Percentiles rank a stretch among this genome's conserved stretches.
Evolutionary conservation across 2,113 vertebrate genomes (phyloP).

Genomic region (Cephalopholis sonnerati): DNA sequence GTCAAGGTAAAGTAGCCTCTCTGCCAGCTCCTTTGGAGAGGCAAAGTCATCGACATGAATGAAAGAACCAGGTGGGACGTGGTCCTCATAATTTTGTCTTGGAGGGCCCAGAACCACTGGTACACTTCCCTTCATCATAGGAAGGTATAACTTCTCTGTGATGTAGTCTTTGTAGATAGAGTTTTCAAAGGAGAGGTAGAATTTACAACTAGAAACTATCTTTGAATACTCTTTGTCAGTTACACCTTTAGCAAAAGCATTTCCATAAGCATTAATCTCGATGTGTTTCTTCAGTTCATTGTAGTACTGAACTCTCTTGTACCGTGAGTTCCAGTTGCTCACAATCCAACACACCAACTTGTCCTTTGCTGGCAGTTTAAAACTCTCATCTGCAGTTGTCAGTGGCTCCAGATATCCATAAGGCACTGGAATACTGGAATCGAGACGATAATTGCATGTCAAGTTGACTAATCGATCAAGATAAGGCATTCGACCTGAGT

Average conservation of each 20-base stretch:
- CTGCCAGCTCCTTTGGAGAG: conserved; percentile 87
- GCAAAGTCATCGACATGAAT: conserved; percentile 91
- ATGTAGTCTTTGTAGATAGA: conserved; percentile 91
- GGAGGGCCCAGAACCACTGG: conserved; percentile 89
- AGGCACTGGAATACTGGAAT: conserved; percentile 90
- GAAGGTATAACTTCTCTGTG: conserved; percentile 90
- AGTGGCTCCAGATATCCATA: conserved; percentile 86
- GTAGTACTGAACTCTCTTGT: conserved; percentile 88
- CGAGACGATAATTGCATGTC: conserved; percentile 88
- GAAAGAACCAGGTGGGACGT: conserved; percentile 89
- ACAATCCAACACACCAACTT: conserved; percentile 92
- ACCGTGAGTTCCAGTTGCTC: conserved; percentile 89
- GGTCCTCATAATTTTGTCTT: conserved; percentile 90
- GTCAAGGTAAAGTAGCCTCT: conserved; percentile 88
- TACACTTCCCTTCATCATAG: conserved; percentile 86
- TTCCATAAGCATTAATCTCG: conserved; percentile 86
- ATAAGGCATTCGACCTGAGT: conserved; percentile 79
- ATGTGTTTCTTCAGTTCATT: conserved; percentile 88
- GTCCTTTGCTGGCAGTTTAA: conserved; percentile 88
- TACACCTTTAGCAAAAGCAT: conserved; percentile 83
- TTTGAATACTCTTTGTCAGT: conserved; percentile 83
- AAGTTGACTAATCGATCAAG: conserved; percentile 89
- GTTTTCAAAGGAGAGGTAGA: conserved; percentile 93
- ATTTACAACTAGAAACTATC: conserved; percentile 89
- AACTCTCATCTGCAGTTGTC: conserved; percentile 80